phyloP scores from a whole-genome alignment of 2,113 vertebrate genomes.

The Tursiops truncatus region DNA sequence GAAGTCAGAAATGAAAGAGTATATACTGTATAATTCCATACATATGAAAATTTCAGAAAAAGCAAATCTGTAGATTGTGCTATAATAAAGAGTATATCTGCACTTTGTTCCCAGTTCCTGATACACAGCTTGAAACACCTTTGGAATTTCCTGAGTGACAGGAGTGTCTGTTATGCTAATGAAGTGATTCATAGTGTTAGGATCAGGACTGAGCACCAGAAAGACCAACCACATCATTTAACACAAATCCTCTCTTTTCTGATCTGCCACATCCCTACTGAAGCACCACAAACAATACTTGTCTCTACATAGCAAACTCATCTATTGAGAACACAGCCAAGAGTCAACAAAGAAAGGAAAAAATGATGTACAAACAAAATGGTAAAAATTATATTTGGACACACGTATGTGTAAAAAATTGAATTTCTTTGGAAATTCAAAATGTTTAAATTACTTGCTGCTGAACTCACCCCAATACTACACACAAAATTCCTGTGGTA shows the following conservation, averaged over 20 bases:
- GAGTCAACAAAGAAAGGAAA: neutral
- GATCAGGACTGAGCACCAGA: neutral
- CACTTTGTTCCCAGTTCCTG: neutral
- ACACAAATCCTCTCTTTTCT: neutral
- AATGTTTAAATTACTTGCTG: slow-evolving; percentile 40
- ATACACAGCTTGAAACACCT: neutral
- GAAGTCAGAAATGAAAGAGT: neutral
- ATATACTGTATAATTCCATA: neutral
- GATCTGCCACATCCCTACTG: neutral
- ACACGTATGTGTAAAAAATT: neutral
- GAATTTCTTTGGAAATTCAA: slow-evolving; percentile 30
- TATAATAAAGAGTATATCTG: neutral
- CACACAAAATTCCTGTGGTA: neutral
- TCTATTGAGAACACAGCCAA: neutral
- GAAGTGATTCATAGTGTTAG: neutral
- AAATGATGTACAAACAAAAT: neutral
- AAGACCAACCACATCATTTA: neutral
- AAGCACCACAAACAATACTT: neutral
- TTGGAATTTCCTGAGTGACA: neutral
- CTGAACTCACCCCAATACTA: neutral
- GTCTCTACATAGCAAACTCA: neutral
- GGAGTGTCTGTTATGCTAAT: neutral
- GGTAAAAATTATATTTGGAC: neutral
- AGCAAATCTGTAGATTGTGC: neutral
- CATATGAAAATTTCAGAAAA: neutral